Evolutionary conservation across 1,140 invertebrate species (phyloP).

Genomic region (Cotesia vestalis): DNA sequence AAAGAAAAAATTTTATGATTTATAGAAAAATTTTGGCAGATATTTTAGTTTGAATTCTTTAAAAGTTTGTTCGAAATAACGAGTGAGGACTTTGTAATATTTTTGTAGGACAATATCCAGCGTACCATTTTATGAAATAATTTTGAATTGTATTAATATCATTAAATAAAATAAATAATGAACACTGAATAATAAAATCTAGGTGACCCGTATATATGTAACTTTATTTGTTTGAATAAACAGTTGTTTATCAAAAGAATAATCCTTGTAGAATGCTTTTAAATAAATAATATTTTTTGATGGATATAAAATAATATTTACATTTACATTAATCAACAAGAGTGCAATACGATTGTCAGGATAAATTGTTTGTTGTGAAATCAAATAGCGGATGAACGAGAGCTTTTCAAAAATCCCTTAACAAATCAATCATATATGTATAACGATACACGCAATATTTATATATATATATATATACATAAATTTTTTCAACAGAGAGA

Average conservation of each 20-base stretch:
- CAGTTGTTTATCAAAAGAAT: no score
- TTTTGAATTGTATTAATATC: background rate
- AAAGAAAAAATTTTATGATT: no score
- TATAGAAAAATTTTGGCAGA: background rate
- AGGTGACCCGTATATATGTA: no score
- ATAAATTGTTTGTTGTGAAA: conserved; percentile 24
- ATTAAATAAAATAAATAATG: background rate
- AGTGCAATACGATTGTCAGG: background rate
- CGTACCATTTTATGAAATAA: background rate
- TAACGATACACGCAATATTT: no score
- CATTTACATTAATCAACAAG: background rate
- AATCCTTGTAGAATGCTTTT: no score
- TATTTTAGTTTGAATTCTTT: no score
- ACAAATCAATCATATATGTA: conserved; percentile 10
- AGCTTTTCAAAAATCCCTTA: conserved; percentile 31
- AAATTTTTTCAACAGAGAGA: background rate
- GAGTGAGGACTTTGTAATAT: conserved; percentile 25
- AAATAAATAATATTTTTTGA: background rate
- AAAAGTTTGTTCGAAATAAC: background rate
- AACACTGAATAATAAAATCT: no score
- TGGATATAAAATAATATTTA: background rate
- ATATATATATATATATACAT: background rate
- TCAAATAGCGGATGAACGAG: conserved; percentile 23
- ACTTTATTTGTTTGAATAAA: no score
- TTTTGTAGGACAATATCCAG: background rate